These are phyloP conservation scores for Dendrocopos noguchii DNA, from an alignment of 2,113 vertebrate species.

Conservation along the genomic window DNA sequence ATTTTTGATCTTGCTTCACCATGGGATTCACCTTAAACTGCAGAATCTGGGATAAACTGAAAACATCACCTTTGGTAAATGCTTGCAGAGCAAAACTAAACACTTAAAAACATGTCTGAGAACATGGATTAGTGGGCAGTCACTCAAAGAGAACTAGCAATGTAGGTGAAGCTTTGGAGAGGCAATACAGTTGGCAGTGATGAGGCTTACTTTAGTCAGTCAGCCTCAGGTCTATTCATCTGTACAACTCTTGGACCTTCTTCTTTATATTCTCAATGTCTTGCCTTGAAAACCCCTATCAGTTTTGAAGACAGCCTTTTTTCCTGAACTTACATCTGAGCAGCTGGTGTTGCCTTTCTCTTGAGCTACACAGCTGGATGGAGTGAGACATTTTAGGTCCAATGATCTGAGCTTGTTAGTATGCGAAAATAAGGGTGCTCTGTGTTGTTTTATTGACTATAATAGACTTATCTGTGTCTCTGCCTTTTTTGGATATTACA, in stretches of 20 bases:
- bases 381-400: too few relatives aligned
- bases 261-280: neutral
- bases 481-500: too few relatives aligned
- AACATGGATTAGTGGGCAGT: neutral
- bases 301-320: neutral
- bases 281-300: neutral
- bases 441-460: too few relatives aligned
- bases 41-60: neutral
- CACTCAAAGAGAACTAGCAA: neutral
- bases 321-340: neutral
- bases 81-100: neutral
- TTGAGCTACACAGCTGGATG: neutral
- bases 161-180: neutral
- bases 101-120: neutral
- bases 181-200: neutral
- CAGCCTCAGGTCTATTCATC: neutral
- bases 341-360: neutral
- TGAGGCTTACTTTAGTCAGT: neutral
- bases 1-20: neutral
- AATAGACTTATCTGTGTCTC: too few relatives aligned
- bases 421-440: too few relatives aligned
- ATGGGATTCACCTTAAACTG: neutral
- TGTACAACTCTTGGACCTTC: neutral
- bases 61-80: neutral
- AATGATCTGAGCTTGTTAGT: too few relatives aligned